Base-by-base conservation (phyloP, 1,140 invertebrate species). In the Orius laevigatus region DNA sequence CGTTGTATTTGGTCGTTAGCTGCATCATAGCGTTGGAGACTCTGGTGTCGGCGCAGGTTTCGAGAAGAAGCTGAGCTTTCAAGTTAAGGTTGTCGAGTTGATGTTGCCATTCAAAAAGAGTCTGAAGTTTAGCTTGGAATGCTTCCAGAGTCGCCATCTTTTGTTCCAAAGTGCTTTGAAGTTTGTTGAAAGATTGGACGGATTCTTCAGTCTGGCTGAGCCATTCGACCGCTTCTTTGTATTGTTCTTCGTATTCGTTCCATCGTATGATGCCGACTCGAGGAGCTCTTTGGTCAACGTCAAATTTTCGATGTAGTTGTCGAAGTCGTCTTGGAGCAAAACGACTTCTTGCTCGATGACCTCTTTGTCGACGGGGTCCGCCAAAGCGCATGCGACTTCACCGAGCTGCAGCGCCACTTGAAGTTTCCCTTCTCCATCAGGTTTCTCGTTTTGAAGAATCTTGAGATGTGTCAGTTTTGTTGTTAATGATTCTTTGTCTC, bases 221-320 rank as follows among this genome's bases (percentile, higher is more conserved):
- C 88, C 88, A 93, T 56, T 88, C 79, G 46, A 80, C 68, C 41
- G 87, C 87, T 67, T 90, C 84, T 57, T 79, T 78, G 59, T 89
- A 89, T 57, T 92, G 86, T 62, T 93, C 87, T 66, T 94, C 87
- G 60, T 93, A 94, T 65, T 95, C 87, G 12, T 84, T 86, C 90
- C 90, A 94, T 65, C 91, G 89, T 0, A 90, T 85, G 59, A 94
- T 86, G 52, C 84, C 87, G 40, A 51, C 51, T 95, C 89, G 4
- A 96, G 70, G 18, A 88, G 69, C 51, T 72, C 74, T 66, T 92
- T 91, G 0, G 82, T 83, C 56, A 77, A 79, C 50, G 75, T 79
- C 2, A 91, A 60, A 20, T 77, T 72, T 54, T 86, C 81, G 19
- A 81, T 74, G 57, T 86, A 86, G 50, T 74, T 81, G 63, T 87